A percentile compares a stretch with the other conserved stretches of the same genome.
Evolutionary conservation across 2,797 vertebrate species (phyloP).

Genomic region (Anabacerthia variegaticeps): DNA sequence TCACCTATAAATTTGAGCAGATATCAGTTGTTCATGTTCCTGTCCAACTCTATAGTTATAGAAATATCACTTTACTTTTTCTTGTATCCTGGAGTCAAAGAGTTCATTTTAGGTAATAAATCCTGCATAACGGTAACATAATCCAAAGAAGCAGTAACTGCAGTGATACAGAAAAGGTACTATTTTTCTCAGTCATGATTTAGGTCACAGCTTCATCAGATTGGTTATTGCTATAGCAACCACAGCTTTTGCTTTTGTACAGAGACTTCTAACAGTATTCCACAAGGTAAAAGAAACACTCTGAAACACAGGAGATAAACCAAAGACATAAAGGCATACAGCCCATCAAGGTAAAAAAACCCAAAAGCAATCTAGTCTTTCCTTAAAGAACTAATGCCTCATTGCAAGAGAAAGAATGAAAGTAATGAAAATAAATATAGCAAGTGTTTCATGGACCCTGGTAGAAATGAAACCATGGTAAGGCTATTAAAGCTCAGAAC

Average conservation of each 20-base stretch:
- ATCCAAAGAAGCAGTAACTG: constrained; percentile 47
- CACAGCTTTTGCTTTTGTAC: constrained; percentile 75
- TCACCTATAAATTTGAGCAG: neutral
- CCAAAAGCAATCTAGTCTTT: neutral
- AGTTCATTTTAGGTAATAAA: constrained; percentile 69
- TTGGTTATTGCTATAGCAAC: constrained; percentile 91
- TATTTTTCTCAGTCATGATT: constrained; percentile 79
- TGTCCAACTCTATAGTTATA: neutral
- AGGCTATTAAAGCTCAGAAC: constrained; percentile 14
- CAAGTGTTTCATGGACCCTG: neutral
- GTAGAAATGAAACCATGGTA: constrained; percentile 15
- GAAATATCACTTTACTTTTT: neutral
- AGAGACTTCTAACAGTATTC: constrained; percentile 78
- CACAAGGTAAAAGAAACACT: constrained; percentile 74
- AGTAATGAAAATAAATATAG: constrained; percentile 4
- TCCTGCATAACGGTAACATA: neutral
- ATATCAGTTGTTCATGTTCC: neutral
- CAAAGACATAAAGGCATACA: constrained; percentile 60
- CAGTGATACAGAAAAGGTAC: constrained; percentile 70
- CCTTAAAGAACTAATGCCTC: neutral
- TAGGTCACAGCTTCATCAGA: constrained; percentile 82
- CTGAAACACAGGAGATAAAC: constrained; percentile 49
- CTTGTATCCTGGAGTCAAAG: constrained; percentile 15
- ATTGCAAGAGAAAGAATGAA: neutral
- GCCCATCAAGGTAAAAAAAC: neutral